Evolutionary conservation across 2,888 invertebrate genomes (phyloP).

Genomic region (Pristionchus fissidentatus): DNA sequence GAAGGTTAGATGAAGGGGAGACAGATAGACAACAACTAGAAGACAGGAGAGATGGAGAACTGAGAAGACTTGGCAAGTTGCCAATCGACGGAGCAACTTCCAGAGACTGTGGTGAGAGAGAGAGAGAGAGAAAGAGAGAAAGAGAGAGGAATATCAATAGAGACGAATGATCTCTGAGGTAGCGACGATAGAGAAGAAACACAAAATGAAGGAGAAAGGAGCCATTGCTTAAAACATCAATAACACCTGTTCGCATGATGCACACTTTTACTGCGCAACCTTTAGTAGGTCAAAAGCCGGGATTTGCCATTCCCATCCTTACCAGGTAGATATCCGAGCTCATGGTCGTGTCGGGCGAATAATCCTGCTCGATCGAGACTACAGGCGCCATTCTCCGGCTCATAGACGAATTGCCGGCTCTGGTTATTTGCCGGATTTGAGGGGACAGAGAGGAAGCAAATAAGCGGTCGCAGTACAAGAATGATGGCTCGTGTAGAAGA

Average conservation of each 20-base stretch:
- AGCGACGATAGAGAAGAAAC: background rate
- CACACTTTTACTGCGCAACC: too few relatives aligned
- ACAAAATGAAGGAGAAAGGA: background rate
- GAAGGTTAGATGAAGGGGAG: background rate
- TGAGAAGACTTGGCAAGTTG: too few relatives aligned
- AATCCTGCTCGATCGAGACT: background rate
- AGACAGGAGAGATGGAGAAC: too few relatives aligned
- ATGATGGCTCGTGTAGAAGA: conserved; percentile 14
- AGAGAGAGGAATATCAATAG: too few relatives aligned
- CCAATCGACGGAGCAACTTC: too few relatives aligned
- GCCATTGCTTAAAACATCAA: too few relatives aligned
- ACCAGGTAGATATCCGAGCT: conserved; percentile 4
- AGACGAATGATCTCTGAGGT: too few relatives aligned
- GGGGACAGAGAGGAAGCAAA: background rate
- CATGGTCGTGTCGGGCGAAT: conserved; percentile 10
- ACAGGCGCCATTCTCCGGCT: background rate
- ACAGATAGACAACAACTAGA: background rate
- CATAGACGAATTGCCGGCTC: background rate
- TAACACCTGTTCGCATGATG: too few relatives aligned
- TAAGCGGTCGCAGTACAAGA: background rate
- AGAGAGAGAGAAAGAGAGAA: background rate
- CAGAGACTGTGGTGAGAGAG: background rate
- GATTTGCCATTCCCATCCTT: background rate
- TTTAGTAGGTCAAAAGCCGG: background rate
- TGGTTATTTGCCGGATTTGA: background rate